These are phyloP conservation scores for Notarius quadriscutis DNA, from an alignment of 2,113 vertebrate genomes.

Conservation along the genomic window DNA sequence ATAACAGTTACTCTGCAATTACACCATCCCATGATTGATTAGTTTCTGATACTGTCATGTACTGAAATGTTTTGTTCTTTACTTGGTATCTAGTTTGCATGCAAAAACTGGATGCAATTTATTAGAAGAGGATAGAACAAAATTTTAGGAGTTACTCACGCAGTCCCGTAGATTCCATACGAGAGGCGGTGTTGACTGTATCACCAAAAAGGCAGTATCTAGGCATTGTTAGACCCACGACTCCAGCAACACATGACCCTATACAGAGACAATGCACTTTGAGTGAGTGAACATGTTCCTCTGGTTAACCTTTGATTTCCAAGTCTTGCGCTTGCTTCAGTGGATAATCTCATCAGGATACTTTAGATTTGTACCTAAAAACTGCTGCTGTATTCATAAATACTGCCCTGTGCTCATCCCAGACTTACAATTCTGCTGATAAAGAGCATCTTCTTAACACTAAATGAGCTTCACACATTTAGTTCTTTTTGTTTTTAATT, in stretches of 20 bases:
- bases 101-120: not conserved
- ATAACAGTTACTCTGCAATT: too few species aligned
- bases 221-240: conserved; percentile 92
- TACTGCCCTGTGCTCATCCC: not conserved
- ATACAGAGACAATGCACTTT: conserved; percentile 12
- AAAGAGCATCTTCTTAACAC: not conserved
- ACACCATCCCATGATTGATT: too few species aligned
- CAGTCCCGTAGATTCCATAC: conserved; percentile 91
- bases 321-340: not conserved
- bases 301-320: not conserved
- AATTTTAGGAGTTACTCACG: conserved; percentile 71
- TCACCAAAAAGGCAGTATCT: conserved; percentile 93
- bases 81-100: too few species aligned
- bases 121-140: not conserved
- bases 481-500: not conserved
- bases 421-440: not conserved
- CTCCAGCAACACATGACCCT: conserved; percentile 87
- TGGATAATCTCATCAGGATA: too few species aligned
- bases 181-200: conserved; percentile 88
- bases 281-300: not conserved
- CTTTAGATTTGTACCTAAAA: not conserved
- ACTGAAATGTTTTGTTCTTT: too few species aligned
- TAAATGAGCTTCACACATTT: not conserved
- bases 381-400: not conserved
- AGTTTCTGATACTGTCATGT: too few species aligned